phyloP scores from a whole-genome alignment of 53 echinoderm and acorn worm genomes.

The Actinopyga echinites region DNA sequence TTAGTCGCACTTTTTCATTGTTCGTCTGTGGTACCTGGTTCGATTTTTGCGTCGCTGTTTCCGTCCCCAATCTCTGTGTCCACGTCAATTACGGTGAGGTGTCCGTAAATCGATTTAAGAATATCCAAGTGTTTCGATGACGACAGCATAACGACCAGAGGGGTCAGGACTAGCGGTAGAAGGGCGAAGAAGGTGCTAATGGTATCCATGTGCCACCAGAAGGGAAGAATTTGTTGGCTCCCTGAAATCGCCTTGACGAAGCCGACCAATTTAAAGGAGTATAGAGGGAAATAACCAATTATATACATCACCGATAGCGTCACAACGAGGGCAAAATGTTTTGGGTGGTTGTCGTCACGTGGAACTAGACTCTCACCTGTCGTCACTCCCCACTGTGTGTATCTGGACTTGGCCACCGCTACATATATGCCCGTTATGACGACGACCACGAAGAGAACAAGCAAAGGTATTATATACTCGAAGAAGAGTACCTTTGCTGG shows the following conservation, averaged over 20 bases:
- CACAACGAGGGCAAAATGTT: neutral
- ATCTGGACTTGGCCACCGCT: neutral
- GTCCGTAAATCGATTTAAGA: neutral
- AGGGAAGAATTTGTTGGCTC: neutral
- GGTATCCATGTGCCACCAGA: constrained; percentile 8
- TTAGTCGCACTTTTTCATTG: no score
- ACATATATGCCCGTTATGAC: constrained; percentile 3
- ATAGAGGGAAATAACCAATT: constrained; percentile 15
- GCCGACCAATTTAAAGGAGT: neutral
- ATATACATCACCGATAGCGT: neutral
- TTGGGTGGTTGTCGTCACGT: constrained; percentile 3
- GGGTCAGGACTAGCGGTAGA: neutral
- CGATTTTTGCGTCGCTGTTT: no score
- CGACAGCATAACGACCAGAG: neutral
- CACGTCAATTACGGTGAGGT: neutral
- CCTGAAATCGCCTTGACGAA: neutral
- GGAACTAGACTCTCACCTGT: constrained; percentile 29
- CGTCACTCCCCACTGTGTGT: constrained; percentile 9
- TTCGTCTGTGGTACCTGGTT: no score
- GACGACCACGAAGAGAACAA: neutral
- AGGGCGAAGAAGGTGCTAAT: constrained; percentile 13
- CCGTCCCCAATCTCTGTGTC: neutral
- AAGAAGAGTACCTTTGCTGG: constrained; percentile 3
- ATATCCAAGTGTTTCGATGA: constrained; percentile 11
- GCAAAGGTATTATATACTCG: neutral